A percentile compares a stretch with the other conserved stretches of the same genome.
Conservation (phyloP, 2,113 vertebrate genomes). For the Eurystomus gularis region DNA sequence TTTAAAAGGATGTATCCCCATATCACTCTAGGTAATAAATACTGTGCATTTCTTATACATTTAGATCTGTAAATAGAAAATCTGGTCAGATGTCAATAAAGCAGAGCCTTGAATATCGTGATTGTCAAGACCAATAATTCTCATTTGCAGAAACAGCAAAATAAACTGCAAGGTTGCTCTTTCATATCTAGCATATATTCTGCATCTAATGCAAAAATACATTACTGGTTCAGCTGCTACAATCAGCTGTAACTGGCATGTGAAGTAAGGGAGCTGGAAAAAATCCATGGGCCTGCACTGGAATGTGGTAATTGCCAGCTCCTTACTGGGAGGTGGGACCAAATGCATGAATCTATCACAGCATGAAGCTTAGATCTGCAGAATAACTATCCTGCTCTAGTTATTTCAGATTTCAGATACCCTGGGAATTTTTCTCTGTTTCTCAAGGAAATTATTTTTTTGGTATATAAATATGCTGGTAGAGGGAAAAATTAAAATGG, state of each 20-base stretch:
- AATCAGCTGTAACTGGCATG: neutral
- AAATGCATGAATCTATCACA: neutral
- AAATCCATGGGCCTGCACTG: neutral
- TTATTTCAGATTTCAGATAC: neutral
- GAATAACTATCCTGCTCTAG: neutral
- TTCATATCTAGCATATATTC: neutral
- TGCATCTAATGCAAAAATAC: neutral
- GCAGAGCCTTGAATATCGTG: neutral
- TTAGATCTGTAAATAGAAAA: neutral
- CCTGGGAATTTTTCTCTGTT: neutral
- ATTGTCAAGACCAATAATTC: neutral
- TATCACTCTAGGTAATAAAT: neutral
- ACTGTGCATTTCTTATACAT: neutral
- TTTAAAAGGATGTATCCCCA: neutral
- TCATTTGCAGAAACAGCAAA: neutral
- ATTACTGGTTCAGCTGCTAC: neutral
- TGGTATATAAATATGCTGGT: neutral
- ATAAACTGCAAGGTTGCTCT: neutral
- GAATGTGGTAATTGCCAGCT: constrained; percentile 25
- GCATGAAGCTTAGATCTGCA: neutral
- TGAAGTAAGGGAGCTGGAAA: neutral
- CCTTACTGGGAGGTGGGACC: neutral
- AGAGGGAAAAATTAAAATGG: neutral
- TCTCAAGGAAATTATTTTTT: neutral
- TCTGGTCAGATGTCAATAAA: neutral